Evolutionary conservation across 1,140 invertebrate genomes (phyloP), one percentile per base, ranked within the genome.

Genomic region (Cotesia typhae): DNA sequence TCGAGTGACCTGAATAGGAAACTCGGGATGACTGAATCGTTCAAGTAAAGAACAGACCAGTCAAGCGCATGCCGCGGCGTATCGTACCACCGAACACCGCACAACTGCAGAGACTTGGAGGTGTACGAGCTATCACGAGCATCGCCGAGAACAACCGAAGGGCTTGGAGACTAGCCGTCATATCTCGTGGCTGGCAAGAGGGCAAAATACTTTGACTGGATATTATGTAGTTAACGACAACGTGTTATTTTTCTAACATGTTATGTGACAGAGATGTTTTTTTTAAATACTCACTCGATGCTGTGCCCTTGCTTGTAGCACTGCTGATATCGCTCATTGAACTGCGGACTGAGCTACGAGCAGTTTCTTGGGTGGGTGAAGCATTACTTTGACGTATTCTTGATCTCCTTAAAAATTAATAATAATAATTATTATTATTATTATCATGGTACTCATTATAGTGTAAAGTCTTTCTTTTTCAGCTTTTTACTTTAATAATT

Each of bases 281-380:
- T 60, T 47, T 47, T 47, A 47, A 6, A 12, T 75, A 86, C 86
- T 86, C 75, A 87, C 86, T 87, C 74, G 78, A 64, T 20, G 77
- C 75, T 4, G 71, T 67, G 10, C 85, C 82, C 66, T 87, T 87
- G 75, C 78, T 82, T 68, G 83, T 79, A 2, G 81, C 83, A 59
- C 84, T 87, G 75, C 86, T 87, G 28, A 87, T 78, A 74, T 88
- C 87, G 63, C 86, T 88, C 75, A 85, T 79, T 61, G 87, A 88
- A 77, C 87, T 88, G 41, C 84, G 84, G 61, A 85, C 84, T 2
- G 86, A 87, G 72, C 86, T 87, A n/a, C 83, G 82, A 28, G 82
- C 83, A n/a, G 85, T 86, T 79, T 86, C 84, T 75, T 84, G 83
- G 35, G 76, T 84, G 53, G 85, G 83, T 55, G 83, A 86, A 70